These are phyloP conservation scores for Cyrtonyx montezumae DNA, from an alignment of 2,113 vertebrate species.

Conservation along the genomic window DNA sequence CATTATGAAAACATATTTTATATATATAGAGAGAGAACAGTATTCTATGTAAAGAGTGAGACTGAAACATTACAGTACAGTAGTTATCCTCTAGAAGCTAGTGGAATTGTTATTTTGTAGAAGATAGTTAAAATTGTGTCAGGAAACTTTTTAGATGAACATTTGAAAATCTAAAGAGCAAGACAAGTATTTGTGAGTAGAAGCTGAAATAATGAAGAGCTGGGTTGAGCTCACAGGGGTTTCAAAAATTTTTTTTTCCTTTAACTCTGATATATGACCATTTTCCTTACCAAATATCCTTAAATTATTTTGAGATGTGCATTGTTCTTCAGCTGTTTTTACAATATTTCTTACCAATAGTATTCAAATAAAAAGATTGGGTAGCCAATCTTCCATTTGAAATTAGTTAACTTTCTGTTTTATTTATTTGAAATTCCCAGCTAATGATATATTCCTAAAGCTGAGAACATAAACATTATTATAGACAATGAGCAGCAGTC, in stretches of 20 bases:
- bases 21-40: background rate
- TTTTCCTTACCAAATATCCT: background rate
- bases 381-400: background rate
- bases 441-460: background rate
- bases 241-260: background rate
- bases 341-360: background rate
- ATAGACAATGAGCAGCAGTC: background rate
- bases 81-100: background rate
- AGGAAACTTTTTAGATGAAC: background rate
- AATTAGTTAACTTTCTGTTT: background rate
- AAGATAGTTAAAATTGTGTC: background rate
- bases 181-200: background rate
- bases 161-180: background rate
- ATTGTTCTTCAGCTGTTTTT: background rate
- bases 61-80: background rate
- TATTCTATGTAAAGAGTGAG: background rate
- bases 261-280: background rate
- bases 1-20: background rate
- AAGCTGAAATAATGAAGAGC: background rate
- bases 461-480: fast-evolving
- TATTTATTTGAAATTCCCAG: background rate
- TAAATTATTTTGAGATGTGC: background rate
- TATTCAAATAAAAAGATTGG: fast-evolving
- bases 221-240: background rate
- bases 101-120: background rate